A percentile compares a stretch with the other conserved stretches of the same genome.
Conservation (phyloP, 1,140 invertebrate genomes). For the Drosophila miranda region DNA sequence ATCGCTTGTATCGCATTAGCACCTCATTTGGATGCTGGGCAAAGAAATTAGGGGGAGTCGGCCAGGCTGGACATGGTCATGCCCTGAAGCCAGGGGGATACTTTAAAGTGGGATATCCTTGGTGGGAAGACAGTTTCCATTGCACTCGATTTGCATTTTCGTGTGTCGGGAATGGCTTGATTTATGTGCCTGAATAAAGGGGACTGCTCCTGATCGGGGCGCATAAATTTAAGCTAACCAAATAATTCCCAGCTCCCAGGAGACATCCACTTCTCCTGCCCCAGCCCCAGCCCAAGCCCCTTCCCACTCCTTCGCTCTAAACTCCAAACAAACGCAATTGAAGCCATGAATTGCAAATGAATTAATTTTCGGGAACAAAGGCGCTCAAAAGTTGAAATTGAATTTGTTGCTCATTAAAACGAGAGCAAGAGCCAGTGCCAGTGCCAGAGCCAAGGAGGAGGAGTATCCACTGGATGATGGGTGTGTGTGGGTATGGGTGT, state of each 20-base stretch:
- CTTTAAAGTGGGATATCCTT: slow-evolving; percentile 2
- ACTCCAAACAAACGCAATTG: slow-evolving; percentile 68
- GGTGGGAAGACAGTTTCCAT: background rate
- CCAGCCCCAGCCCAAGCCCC: too few species aligned
- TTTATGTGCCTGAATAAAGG: slow-evolving; percentile 42
- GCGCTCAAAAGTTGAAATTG: slow-evolving; percentile 65
- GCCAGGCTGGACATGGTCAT: slow-evolving; percentile 51
- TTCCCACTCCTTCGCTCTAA: slow-evolving; percentile 1
- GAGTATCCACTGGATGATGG: slow-evolving; percentile 28
- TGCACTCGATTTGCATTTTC: slow-evolving; percentile 68
- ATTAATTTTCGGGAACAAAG: slow-evolving; percentile 59
- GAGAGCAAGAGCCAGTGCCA: slow-evolving; percentile 36
- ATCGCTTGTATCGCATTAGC: slow-evolving; percentile 60
- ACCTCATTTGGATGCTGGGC: slow-evolving; percentile 58
- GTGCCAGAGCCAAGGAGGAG: background rate
- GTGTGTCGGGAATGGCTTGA: slow-evolving; percentile 61
- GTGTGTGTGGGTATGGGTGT: background rate
- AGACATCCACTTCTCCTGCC: slow-evolving; percentile 30
- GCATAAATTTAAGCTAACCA: slow-evolving; percentile 75
- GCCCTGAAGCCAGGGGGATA: slow-evolving; percentile 10
- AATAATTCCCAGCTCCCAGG: slow-evolving; percentile 53
- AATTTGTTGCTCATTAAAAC: slow-evolving; percentile 77
- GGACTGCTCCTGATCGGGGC: slow-evolving; percentile 46
- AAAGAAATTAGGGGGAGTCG: slow-evolving; percentile 23
- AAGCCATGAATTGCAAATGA: slow-evolving; percentile 78